A percentile compares a stretch with the other conserved stretches of the same genome.
Evolutionary conservation across 2,797 vertebrate species (phyloP).

Genomic region (Cynopterus sphinx): DNA sequence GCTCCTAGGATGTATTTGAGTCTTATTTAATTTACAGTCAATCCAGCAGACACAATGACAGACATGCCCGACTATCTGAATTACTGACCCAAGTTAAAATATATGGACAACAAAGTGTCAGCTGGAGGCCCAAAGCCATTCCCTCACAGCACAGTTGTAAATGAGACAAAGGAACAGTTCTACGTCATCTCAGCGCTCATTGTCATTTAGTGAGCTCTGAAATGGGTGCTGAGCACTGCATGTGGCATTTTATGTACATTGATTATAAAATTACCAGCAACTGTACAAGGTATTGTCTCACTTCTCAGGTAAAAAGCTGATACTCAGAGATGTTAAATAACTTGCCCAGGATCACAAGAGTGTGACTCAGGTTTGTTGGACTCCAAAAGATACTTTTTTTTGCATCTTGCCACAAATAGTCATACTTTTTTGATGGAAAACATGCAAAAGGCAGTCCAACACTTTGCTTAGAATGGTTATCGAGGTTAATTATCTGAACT

Average conservation of each 20-base stretch:
- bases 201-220: not conserved
- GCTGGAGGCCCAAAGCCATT: not conserved
- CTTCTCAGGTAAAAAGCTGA: not conserved
- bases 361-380: not conserved
- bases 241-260: not conserved
- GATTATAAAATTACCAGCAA: not conserved
- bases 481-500: not conserved
- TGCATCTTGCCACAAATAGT: not conserved
- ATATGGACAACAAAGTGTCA: not conserved
- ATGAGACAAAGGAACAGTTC: not conserved
- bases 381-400: not conserved
- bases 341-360: not conserved
- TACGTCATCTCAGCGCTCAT: not conserved
- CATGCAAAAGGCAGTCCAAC: not conserved
- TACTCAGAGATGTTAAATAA: not conserved
- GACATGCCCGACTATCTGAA: not conserved
- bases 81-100: not conserved
- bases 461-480: not conserved
- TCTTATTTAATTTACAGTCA: slow-evolving; percentile 12
- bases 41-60: not conserved
- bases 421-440: not conserved
- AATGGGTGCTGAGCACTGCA: not conserved
- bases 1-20: not conserved
- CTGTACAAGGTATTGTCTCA: not conserved
- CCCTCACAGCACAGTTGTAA: not conserved